A percentile compares a stretch with the other conserved stretches of the same genome.
phyloP scores from a whole-genome alignment of 2,888 invertebrate genomes.

The Periphyllus acericola region DNA sequence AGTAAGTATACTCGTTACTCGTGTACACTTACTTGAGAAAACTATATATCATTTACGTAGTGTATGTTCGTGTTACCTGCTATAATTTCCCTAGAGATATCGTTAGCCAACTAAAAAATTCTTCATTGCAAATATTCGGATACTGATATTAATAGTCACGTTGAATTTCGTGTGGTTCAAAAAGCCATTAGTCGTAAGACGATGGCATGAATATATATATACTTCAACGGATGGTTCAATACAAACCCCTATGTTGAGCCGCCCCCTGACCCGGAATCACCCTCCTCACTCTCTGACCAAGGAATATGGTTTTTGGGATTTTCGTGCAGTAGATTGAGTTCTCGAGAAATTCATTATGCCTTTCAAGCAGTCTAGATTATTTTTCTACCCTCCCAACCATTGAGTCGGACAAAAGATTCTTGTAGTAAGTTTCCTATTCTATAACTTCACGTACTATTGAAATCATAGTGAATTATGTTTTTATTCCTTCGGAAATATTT shows the following conservation, averaged over 20 bases:
- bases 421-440: neutral
- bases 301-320: slow-evolving; percentile 20
- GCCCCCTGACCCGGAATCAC: neutral
- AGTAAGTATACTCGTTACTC: no score
- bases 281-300: neutral
- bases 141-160: neutral
- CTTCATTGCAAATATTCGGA: neutral
- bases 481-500: neutral
- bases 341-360: slow-evolving; percentile 24
- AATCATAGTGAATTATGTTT: neutral
- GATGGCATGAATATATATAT: neutral
- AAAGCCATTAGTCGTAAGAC: slow-evolving; percentile 29
- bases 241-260: neutral
- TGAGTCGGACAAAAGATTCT: slow-evolving; percentile 13
- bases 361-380: neutral
- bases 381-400: neutral
- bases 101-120: neutral
- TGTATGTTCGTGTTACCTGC: neutral
- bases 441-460: neutral
- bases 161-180: neutral
- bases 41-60: neutral
- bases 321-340: neutral
- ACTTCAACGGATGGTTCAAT: slow-evolving; percentile 31
- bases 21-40: no score
- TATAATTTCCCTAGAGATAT: neutral